Evolutionary conservation across 2,888 invertebrate species (phyloP), one percentile per base, ranked within the genome.

Genomic region (Acanthosoma haemorrhoidale): DNA sequence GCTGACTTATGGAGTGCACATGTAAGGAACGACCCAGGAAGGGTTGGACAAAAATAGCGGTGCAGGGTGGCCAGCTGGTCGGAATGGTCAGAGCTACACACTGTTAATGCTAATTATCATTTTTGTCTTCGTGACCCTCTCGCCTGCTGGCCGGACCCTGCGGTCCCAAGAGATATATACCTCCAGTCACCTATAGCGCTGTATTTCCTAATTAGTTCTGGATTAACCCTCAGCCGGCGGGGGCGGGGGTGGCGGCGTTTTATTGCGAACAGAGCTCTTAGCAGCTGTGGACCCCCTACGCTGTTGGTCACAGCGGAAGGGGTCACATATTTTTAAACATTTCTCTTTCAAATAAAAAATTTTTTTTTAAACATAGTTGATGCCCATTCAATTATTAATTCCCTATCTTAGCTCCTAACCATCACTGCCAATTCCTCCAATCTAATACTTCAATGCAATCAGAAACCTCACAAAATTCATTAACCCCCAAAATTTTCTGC

Each of bases 1-100:
- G 9, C 51, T 51, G 51, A 51, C 51, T 51, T 51, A 51, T 51
- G 51, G 51, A 51, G 51, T 21, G 51, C 51, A 51, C 51, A 51
- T 51, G 51, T 51, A 51, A 51, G 51, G 51, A 51, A 51, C 51
- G 51, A 51, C 51, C 51, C 5, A n/a, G 25, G 51, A 51, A 51
- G 51, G 51, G 51, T 51, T 51, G 51, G 51, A 25, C 51, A 51
- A 51, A 51, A 51, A 51, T 51, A 38, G 34, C 61, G 21, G 13
- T 32, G 13, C 29, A 6, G 36, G 36, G 36, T 36, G 11, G 11
- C 59, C 59, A 15, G 16, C 38, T 18, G 18, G 21, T 15, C 36
- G 38, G 61, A 38, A 36, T 38, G 21, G 61, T 4, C 38, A n/a
- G 21, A 25, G 51, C n/a, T 15, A 41, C 41, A 51, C 51, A 51